phyloP scores from a whole-genome alignment of 2,797 vertebrate genomes.

The Lagodon rhomboides region DNA sequence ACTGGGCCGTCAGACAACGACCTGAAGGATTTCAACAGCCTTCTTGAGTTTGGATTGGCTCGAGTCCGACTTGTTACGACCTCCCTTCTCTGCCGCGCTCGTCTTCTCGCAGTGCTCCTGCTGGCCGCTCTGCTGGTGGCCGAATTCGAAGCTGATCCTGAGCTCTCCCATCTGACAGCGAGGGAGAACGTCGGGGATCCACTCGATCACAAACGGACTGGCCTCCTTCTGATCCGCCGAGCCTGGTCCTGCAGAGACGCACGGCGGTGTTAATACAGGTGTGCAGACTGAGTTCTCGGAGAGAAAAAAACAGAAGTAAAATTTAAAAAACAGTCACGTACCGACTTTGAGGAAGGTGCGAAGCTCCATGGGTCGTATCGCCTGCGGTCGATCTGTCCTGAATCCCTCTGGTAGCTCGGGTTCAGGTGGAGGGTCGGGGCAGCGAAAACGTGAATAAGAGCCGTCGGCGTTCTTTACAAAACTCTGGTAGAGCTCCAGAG shows the following conservation, averaged over 20 bases:
- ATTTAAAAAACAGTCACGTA: slow-evolving; percentile 68
- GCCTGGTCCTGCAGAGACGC: slow-evolving; percentile 80
- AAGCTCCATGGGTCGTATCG: slow-evolving; percentile 91
- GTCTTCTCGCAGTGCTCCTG: slow-evolving; percentile 72
- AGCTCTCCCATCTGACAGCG: slow-evolving; percentile 91
- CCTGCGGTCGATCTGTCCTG: slow-evolving; percentile 86
- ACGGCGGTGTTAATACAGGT: background rate
- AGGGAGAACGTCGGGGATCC: slow-evolving; percentile 93
- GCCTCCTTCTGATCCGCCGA: slow-evolving; percentile 88
- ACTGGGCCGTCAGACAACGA: slow-evolving; percentile 38
- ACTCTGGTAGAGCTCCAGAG: slow-evolving; percentile 92
- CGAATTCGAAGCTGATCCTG: slow-evolving; percentile 91
- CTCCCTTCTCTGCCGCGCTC: slow-evolving; percentile 29
- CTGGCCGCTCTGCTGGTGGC: slow-evolving; percentile 90
- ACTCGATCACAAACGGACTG: slow-evolving; percentile 92
- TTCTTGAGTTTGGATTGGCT: slow-evolving; percentile 38
- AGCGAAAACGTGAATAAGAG: slow-evolving; percentile 88
- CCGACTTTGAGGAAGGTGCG: slow-evolving; percentile 96
- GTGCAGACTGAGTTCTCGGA: background rate
- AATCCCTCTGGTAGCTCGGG: slow-evolving; percentile 78
- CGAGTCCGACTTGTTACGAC: slow-evolving; percentile 39
- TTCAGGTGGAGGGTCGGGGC: slow-evolving; percentile 87
- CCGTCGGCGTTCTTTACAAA: slow-evolving; percentile 93
- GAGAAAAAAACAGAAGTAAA: too few relatives aligned
- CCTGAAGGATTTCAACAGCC: slow-evolving; percentile 53